Conservation (phyloP, 1,140 invertebrate genomes). For the Bilobella aurantiaca region DNA sequence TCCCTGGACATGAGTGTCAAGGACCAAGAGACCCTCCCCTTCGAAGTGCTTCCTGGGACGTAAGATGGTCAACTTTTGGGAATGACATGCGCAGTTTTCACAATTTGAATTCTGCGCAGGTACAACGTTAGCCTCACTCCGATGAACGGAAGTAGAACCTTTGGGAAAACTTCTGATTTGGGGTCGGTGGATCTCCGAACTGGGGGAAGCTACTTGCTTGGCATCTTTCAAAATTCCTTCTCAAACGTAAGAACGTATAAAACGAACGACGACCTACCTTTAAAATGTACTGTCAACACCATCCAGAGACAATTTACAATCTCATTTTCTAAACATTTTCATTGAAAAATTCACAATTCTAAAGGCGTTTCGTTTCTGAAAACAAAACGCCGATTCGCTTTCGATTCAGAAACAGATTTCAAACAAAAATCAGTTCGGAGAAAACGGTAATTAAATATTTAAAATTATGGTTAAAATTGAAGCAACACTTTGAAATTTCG, state of each 20-base stretch:
- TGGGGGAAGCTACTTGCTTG: conserved; percentile 25
- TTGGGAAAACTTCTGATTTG: background rate
- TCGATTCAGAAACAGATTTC: too few species aligned
- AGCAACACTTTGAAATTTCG: too few species aligned
- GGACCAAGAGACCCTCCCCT: background rate
- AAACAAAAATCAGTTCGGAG: too few species aligned
- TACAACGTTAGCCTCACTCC: background rate
- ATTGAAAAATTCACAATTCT: too few species aligned
- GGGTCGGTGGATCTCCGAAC: conserved; percentile 18
- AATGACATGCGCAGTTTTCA: background rate
- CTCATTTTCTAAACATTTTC: too few species aligned
- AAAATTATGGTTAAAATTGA: too few species aligned
- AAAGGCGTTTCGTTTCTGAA: too few species aligned
- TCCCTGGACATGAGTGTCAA: background rate
- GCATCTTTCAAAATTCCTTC: conserved; percentile 13
- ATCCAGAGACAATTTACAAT: too few species aligned
- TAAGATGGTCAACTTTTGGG: background rate
- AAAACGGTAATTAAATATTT: too few species aligned
- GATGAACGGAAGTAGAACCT: background rate
- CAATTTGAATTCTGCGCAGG: background rate
- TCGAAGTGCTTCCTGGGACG: background rate
- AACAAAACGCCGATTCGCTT: too few species aligned
- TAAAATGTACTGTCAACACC: too few species aligned
- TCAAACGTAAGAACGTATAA: background rate
- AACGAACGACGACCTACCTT: too few species aligned